These are phyloP conservation scores for Sanderia malayensis DNA, from an alignment of 30 jellyfish, hydroid and myxozoan species.

Conservation along the genomic window DNA sequence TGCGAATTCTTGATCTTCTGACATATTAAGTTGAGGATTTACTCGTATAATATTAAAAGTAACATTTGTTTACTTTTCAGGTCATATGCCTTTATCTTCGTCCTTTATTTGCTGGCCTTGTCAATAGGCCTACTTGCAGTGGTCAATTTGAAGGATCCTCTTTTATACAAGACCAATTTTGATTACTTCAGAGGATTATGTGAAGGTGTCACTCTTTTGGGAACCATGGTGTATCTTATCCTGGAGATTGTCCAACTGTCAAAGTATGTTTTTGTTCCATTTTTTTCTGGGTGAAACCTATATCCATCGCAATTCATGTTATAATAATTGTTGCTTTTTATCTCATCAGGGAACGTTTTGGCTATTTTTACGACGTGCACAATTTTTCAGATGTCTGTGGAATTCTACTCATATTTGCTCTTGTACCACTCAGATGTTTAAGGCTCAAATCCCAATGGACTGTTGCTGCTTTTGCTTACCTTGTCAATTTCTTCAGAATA, in stretches of 20 bases:
- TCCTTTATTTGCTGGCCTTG: constrained; percentile 45
- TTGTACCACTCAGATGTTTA: constrained; percentile 52
- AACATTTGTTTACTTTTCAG: no score
- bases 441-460: constrained; percentile 50
- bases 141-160: constrained; percentile 35
- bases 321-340: no score
- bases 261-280: constrained; percentile 57
- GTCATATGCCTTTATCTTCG: constrained; percentile 35
- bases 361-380: constrained; percentile 42
- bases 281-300: no score
- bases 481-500: constrained; percentile 72
- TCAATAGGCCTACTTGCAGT: constrained; percentile 62
- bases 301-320: no score
- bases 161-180: constrained; percentile 8
- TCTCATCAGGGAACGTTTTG: constrained; percentile 47
- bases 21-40: no score
- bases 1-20: no score
- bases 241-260: constrained; percentile 75
- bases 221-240: constrained; percentile 47
- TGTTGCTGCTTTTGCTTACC: constrained; percentile 66
- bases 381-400: constrained; percentile 71
- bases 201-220: constrained; percentile 52
- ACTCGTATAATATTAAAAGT: no score
- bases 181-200: constrained; percentile 62
- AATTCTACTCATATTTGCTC: constrained; percentile 26